Conservation (phyloP, 2,113 vertebrate species). For the Dicentrarchus labrax region DNA sequence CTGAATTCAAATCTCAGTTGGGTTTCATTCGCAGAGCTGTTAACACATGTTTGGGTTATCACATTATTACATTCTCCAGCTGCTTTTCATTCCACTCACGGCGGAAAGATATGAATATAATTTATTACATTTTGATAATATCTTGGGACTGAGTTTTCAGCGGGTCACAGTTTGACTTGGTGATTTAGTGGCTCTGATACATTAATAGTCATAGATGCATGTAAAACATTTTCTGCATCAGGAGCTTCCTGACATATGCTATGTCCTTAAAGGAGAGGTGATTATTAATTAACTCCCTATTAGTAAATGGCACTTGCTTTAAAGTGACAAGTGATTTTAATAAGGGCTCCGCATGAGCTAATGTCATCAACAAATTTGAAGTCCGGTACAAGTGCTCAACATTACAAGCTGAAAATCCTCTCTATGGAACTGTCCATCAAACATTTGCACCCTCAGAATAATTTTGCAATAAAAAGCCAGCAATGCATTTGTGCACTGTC, state of each 20-base stretch:
- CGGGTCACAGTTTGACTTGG: neutral
- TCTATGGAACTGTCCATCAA: neutral
- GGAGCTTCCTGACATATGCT: conserved; percentile 12
- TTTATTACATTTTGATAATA: neutral
- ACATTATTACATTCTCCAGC: conserved; percentile 24
- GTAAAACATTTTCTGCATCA: conserved; percentile 12
- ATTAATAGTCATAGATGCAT: conserved; percentile 10
- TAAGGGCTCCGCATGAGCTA: conserved; percentile 8
- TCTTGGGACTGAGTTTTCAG: neutral
- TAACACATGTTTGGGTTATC: conserved; percentile 17
- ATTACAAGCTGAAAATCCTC: conserved; percentile 48
- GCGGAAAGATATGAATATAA: neutral
- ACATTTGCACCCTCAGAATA: conserved; percentile 3
- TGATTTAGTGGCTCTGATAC: neutral
- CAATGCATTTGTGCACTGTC: conserved; percentile 2
- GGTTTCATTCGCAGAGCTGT: conserved; percentile 3
- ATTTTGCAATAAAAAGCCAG: conserved; percentile 32
- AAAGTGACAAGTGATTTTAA: conserved; percentile 18
- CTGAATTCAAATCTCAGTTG: conserved; percentile 4
- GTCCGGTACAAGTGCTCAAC: neutral
- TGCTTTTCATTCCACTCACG: conserved; percentile 26
- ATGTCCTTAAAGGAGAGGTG: conserved; percentile 21
- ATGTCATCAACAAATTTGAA: conserved; percentile 60
- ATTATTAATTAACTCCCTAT: conserved; percentile 55
- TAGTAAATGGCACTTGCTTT: conserved; percentile 23